Conservation (phyloP, 2,888 invertebrate species). For the Eudasyphora cyanicolor region DNA sequence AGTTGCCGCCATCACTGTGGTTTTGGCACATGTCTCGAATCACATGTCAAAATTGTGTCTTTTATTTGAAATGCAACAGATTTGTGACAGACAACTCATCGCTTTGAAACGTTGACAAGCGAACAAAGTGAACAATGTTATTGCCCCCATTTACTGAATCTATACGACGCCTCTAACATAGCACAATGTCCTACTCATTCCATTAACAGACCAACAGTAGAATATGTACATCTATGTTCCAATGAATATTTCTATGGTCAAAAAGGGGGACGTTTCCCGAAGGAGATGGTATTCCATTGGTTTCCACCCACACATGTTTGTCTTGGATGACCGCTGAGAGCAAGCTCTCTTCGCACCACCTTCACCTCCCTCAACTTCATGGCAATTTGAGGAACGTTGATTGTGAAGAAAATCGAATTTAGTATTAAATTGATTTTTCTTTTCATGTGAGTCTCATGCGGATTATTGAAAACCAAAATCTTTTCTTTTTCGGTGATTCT, state of each 20-base stretch:
- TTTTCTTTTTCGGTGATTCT: neutral
- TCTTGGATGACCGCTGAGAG: neutral
- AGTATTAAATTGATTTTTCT: neutral
- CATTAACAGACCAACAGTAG: neutral
- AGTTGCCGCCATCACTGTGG: neutral
- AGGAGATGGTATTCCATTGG: neutral
- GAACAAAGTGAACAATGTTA: too few species aligned
- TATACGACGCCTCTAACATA: neutral
- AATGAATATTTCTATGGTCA: neutral
- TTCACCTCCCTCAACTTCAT: neutral
- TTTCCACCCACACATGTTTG: neutral
- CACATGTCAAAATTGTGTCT: neutral
- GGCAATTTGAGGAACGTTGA: too few species aligned
- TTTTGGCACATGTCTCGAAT: neutral
- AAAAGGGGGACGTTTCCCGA: neutral
- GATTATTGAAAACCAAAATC: neutral
- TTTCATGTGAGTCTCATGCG: neutral
- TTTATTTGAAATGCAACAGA: neutral
- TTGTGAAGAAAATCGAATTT: neutral
- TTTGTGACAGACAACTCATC: too few species aligned
- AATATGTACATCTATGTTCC: neutral
- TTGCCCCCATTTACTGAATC: too few species aligned
- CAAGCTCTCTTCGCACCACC: neutral
- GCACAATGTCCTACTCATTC: neutral
- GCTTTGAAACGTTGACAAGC: too few species aligned